These are phyloP conservation scores for Takifugu bimaculatus DNA, from an alignment of 2,113 vertebrate genomes.

Conservation along the genomic window DNA sequence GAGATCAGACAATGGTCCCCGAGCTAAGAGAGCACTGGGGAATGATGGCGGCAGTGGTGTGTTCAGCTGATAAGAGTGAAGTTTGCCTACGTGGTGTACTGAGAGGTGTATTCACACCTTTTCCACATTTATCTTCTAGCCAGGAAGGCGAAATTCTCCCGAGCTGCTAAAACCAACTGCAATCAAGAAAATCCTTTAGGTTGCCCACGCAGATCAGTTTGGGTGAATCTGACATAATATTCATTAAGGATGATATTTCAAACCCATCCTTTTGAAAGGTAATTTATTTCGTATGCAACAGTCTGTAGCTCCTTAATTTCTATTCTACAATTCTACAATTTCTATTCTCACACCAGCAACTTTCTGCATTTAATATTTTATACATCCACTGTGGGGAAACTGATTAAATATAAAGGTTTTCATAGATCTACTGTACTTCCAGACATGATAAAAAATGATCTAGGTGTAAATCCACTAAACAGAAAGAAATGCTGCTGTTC, in stretches of 20 bases:
- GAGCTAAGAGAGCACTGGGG: constrained; percentile 26
- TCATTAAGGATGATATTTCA: background rate
- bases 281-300: too few relatives aligned
- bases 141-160: background rate
- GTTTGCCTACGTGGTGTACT: constrained; percentile 7
- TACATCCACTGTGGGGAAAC: too few relatives aligned
- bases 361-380: too few relatives aligned
- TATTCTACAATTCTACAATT: too few relatives aligned
- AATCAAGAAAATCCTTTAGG: background rate
- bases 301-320: too few relatives aligned
- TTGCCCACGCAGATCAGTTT: background rate
- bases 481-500: background rate
- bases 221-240: background rate
- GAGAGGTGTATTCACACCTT: background rate
- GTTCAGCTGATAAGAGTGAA: constrained; percentile 18
- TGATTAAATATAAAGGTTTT: too few relatives aligned
- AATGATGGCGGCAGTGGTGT: constrained; percentile 4
- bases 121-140: constrained; percentile 6
- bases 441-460: too few relatives aligned
- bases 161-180: background rate
- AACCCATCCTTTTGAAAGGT: constrained; percentile 13
- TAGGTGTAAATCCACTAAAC: too few relatives aligned
- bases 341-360: too few relatives aligned
- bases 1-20: constrained; percentile 30
- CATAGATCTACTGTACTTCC: too few relatives aligned